A percentile compares a stretch with the other conserved stretches of the same genome.
These are phyloP conservation scores for Mythimna ferrago DNA, from an alignment of 2,888 invertebrate genomes.

Conservation along the genomic window DNA sequence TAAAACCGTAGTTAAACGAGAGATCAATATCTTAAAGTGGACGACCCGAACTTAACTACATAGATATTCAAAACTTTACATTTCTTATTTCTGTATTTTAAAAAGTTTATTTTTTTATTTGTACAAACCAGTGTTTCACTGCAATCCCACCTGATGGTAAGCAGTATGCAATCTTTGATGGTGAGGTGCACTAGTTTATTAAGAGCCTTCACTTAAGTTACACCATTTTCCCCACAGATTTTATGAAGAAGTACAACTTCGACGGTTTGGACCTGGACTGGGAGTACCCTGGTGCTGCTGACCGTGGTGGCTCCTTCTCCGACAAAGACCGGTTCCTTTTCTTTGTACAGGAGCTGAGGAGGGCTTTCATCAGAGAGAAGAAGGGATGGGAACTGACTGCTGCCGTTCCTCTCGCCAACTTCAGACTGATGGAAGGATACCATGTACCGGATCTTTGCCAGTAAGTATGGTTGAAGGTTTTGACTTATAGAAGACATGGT, in stretches of 20 bases:
- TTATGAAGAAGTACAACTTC: constrained; percentile 94
- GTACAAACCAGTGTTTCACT: too few relatives aligned
- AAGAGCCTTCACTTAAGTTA: background rate
- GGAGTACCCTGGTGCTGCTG: constrained; percentile 97
- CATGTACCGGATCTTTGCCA: constrained; percentile 97
- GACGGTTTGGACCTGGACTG: constrained; percentile 97
- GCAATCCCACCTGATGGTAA: too few relatives aligned
- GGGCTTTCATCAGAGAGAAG: constrained; percentile 94
- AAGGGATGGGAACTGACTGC: constrained; percentile 97
- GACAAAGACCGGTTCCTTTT: constrained; percentile 96
- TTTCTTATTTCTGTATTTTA: background rate
- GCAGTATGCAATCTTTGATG: too few relatives aligned
- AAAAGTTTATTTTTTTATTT: too few relatives aligned
- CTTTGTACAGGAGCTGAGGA: constrained; percentile 95
- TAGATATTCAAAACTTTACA: background rate
- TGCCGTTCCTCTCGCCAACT: constrained; percentile 97
- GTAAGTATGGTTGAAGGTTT: constrained; percentile 87
- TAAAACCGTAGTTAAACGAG: constrained; percentile 25
- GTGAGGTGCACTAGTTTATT: too few relatives aligned
- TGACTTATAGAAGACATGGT: background rate
- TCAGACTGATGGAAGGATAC: constrained; percentile 96
- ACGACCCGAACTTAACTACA: background rate
- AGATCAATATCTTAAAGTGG: constrained; percentile 16
- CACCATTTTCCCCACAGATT: constrained; percentile 84
- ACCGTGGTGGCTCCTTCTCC: constrained; percentile 95